Percentiles rank a stretch among this genome's conserved stretches.
phyloP scores from a whole-genome alignment of 2,113 vertebrate species.

The Leucosticte australis region DNA sequence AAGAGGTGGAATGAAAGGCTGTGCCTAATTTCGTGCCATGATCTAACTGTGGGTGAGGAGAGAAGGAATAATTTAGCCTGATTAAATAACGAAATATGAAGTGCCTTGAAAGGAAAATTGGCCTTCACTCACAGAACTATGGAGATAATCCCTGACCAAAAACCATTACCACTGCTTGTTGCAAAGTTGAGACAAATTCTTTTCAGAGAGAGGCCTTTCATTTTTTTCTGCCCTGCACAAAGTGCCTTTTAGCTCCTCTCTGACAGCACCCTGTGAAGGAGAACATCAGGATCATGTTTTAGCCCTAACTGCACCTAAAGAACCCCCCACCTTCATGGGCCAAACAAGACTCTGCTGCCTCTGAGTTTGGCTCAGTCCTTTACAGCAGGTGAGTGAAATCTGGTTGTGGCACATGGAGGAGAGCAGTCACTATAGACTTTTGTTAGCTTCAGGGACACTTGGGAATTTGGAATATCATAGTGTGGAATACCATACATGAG shows the following conservation, averaged over 20 bases:
- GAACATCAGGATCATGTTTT: not conserved
- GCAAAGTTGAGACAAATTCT: not conserved
- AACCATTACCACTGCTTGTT: not conserved
- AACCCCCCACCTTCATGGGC: not conserved
- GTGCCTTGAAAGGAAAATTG: constrained; percentile 30
- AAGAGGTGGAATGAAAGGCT: constrained; percentile 20
- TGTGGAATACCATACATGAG: not conserved
- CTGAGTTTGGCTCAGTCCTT: not conserved
- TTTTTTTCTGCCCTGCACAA: not conserved
- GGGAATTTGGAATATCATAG: not conserved
- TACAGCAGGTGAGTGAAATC: not conserved
- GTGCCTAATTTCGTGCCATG: constrained; percentile 28
- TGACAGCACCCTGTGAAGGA: not conserved
- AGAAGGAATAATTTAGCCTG: constrained; percentile 42
- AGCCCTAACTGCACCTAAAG: not conserved
- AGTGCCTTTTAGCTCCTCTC: not conserved
- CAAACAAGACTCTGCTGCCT: not conserved
- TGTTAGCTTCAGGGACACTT: not conserved
- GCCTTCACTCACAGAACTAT: constrained; percentile 16
- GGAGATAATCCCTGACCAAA: constrained; percentile 2
- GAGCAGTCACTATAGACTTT: not conserved
- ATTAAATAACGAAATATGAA: constrained; percentile 49
- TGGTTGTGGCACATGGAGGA: not conserved
- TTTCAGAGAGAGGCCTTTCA: not conserved
- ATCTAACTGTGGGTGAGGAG: constrained; percentile 16